phyloP scores from a whole-genome alignment of 2,797 vertebrate genomes.

The Falco novaeseelandiae region DNA sequence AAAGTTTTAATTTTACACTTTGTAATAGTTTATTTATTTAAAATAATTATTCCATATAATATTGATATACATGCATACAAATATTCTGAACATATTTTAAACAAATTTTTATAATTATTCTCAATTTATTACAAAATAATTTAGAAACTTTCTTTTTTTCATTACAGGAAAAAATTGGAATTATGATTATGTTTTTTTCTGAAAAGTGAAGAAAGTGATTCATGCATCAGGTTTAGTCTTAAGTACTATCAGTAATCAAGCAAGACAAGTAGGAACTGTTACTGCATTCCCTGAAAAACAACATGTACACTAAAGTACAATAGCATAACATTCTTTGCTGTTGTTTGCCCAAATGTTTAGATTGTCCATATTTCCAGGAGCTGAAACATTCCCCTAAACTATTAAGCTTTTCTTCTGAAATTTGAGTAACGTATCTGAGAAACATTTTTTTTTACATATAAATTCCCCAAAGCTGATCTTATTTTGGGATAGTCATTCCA shows the following conservation, averaged over 20 bases:
- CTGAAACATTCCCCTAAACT: neutral
- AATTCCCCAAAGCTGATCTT: neutral
- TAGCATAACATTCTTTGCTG: neutral
- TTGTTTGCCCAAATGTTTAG: neutral
- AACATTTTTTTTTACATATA: neutral
- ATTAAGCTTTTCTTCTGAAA: neutral
- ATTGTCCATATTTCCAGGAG: neutral
- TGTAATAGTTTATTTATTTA: neutral
- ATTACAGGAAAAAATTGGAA: neutral
- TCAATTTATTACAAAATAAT: neutral
- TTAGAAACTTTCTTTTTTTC: neutral
- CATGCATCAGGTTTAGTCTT: neutral
- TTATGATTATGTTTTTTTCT: neutral
- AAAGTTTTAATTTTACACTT: neutral
- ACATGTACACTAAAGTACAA: neutral
- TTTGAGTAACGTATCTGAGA: neutral
- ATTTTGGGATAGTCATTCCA: neutral
- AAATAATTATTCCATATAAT: neutral
- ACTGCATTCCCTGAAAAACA: neutral
- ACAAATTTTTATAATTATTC: neutral
- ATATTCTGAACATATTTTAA: neutral
- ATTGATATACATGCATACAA: neutral
- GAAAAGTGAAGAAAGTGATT: neutral
- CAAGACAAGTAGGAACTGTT: neutral
- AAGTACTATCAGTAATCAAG: neutral